Conservation (phyloP, 2,113 vertebrate species). For the Clarias magur region DNA sequence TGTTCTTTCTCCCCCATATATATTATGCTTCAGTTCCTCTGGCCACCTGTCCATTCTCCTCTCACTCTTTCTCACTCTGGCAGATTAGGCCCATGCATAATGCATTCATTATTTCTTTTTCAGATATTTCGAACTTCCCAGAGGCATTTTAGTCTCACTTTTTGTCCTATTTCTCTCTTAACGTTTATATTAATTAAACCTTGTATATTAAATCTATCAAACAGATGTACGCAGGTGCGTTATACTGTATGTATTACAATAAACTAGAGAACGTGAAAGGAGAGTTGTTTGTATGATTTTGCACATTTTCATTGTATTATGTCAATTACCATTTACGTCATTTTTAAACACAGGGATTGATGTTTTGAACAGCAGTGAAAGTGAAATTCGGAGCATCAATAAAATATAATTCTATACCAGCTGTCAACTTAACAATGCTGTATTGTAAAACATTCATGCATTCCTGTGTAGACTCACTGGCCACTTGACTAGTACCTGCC, state of each 20-base stretch:
- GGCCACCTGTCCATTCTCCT: slow-evolving; percentile 5
- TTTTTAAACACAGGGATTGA: neutral
- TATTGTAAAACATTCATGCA: neutral
- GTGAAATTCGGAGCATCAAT: neutral
- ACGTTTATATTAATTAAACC: neutral
- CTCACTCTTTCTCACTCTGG: neutral
- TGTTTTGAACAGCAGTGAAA: neutral
- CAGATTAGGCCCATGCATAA: neutral
- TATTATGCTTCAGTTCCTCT: neutral
- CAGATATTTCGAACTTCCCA: neutral
- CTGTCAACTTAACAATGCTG: neutral
- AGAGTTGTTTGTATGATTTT: neutral
- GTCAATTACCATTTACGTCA: neutral
- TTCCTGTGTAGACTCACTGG: neutral
- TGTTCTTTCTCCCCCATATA: neutral
- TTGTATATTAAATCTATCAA: neutral
- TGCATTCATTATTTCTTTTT: neutral
- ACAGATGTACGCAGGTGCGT: neutral
- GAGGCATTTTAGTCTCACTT: neutral
- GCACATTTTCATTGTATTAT: neutral
- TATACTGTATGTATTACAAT: neutral
- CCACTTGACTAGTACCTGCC: no score
- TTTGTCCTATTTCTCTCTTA: neutral
- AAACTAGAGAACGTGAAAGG: neutral
- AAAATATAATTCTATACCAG: neutral